Percentiles rank a stretch among this genome's conserved stretches.
phyloP scores from a whole-genome alignment of 2,113 vertebrate species.

The Grammomys surdaster region DNA sequence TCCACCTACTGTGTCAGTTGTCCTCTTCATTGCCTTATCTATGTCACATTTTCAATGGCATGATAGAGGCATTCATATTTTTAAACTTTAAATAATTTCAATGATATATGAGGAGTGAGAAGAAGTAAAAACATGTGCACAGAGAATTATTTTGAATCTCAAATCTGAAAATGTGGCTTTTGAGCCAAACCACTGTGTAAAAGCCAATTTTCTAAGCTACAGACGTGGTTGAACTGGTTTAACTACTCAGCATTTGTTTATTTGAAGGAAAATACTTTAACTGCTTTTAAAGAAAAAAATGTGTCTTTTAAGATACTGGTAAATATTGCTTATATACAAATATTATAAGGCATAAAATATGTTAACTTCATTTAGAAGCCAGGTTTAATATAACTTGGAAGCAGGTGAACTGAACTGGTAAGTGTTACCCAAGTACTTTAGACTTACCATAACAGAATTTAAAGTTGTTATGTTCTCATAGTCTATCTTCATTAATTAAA shows the following conservation, averaged over 20 bases:
- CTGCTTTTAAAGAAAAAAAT: conserved; percentile 31
- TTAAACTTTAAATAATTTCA: conserved; percentile 44
- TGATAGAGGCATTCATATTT: background rate
- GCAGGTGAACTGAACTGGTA: background rate
- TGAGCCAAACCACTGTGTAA: conserved; percentile 57
- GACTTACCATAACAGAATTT: background rate
- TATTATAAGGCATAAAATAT: conserved; percentile 35
- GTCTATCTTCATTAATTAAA: background rate
- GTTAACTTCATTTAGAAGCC: conserved; percentile 15
- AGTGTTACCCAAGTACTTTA: background rate
- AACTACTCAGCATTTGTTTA: conserved; percentile 11
- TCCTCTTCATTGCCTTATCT: background rate
- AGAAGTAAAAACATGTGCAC: conserved; percentile 38
- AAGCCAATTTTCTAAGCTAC: conserved; percentile 53
- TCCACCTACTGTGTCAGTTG: background rate
- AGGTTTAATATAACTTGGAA: background rate
- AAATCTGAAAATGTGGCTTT: conserved; percentile 64
- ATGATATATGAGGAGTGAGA: conserved; percentile 13
- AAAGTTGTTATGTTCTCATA: background rate
- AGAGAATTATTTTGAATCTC: conserved; percentile 35
- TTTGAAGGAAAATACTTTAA: conserved; percentile 33
- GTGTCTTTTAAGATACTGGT: conserved; percentile 45
- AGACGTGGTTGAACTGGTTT: conserved; percentile 54
- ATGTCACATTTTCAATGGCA: background rate
- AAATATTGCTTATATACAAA: background rate